Evolutionary conservation across 2,888 invertebrate genomes (phyloP).

Genomic region (Tromatobia lineatoria): DNA sequence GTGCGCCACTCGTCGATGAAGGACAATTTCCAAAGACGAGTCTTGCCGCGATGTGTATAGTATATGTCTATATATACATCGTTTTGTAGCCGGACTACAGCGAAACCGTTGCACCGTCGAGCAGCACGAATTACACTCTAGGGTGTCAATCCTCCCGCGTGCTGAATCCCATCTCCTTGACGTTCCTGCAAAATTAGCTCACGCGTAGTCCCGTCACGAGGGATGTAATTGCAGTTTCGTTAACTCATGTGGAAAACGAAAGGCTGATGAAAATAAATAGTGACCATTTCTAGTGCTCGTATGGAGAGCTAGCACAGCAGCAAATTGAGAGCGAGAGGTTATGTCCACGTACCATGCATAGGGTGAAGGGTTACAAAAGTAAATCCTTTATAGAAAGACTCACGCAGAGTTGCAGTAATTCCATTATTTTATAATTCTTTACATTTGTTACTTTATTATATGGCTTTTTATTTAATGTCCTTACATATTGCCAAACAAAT

Average conservation of each 20-base stretch:
- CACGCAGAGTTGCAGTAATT: neutral
- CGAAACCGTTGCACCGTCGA: slow-evolving; percentile 41
- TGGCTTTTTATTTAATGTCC: too few species aligned
- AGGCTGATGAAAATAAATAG: slow-evolving; percentile 31
- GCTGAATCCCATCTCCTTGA: slow-evolving; percentile 10
- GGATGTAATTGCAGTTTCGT: slow-evolving; percentile 47
- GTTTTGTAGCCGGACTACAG: neutral
- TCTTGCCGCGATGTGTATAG: neutral
- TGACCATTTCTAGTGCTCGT: neutral
- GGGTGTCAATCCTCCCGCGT: slow-evolving; percentile 24
- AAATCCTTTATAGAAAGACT: neutral
- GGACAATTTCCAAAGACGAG: slow-evolving; percentile 41
- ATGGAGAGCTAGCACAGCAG: neutral
- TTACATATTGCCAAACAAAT: too few species aligned
- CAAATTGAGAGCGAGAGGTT: neutral
- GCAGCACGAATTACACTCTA: slow-evolving; percentile 19
- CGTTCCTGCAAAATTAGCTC: slow-evolving; percentile 21
- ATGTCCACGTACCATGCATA: neutral
- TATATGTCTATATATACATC: neutral
- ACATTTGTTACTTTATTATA: too few species aligned
- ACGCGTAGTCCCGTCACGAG: slow-evolving; percentile 11
- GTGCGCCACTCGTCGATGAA: slow-evolving; percentile 23
- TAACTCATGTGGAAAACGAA: slow-evolving; percentile 21
- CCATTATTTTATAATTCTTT: too few species aligned
- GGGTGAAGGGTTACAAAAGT: neutral